These are phyloP conservation scores for Halocynthia roretzi DNA, from an alignment of 23 tunicate genomes.

Conservation along the genomic window DNA sequence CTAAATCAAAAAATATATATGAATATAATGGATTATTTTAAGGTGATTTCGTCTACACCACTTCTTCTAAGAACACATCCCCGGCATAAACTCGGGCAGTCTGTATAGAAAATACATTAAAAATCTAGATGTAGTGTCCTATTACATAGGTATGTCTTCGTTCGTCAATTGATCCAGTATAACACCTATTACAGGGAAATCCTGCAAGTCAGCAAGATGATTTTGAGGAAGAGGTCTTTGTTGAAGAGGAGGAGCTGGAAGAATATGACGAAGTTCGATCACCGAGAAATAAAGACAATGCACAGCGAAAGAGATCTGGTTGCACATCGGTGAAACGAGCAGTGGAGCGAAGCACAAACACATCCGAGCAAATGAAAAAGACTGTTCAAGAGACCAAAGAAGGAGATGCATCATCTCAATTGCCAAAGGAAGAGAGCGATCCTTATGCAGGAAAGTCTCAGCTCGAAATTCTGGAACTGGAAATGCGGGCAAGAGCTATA, in stretches of 20 bases:
- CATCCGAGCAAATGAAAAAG: constrained; percentile 31
- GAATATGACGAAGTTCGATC: background rate
- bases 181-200: background rate
- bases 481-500: constrained; percentile 74
- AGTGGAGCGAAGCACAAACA: no score
- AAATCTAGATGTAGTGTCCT: no score
- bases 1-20: no score
- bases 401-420: background rate
- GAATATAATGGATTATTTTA: no score
- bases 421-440: constrained; percentile 5
- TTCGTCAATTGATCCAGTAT: background rate
- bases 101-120: no score
- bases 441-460: constrained; percentile 26
- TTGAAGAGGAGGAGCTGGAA: background rate
- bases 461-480: constrained; percentile 69
- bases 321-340: background rate
- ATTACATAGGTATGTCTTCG: no score
- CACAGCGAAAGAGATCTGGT: background rate
- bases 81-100: no score
- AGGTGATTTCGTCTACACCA: no score
- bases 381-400: constrained; percentile 12
- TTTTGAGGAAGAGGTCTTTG: constrained; percentile 9
- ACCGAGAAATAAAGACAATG: background rate
- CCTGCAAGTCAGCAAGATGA: background rate
- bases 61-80: no score